These are phyloP conservation scores for Lota lota DNA, from an alignment of 2,113 vertebrate species.

Conservation along the genomic window DNA sequence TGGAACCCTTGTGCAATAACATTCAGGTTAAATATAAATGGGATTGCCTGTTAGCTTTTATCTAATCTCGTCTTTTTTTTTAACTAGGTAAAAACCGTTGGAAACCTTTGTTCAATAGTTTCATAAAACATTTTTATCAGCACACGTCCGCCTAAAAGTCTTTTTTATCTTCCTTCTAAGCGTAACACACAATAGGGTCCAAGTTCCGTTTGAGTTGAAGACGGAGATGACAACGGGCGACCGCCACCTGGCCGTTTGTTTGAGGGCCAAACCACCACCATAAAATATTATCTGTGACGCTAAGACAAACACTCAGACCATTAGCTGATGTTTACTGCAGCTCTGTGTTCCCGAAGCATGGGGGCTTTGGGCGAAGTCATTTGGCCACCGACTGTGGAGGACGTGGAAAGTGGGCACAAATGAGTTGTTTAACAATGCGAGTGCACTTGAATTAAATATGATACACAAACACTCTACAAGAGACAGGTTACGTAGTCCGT, in stretches of 20 bases:
- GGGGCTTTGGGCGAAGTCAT: not conserved
- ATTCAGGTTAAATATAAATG: too few species aligned
- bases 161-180: too few species aligned
- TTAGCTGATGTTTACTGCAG: slow-evolving; percentile 9
- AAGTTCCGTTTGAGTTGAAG: slow-evolving; percentile 16
- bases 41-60: too few species aligned
- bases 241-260: slow-evolving; percentile 5
- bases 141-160: too few species aligned
- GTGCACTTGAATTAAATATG: too few species aligned
- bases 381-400: not conserved
- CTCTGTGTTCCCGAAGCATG: slow-evolving; percentile 4
- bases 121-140: too few species aligned
- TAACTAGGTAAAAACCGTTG: too few species aligned
- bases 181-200: not conserved
- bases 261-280: slow-evolving; percentile 11
- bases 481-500: too few species aligned
- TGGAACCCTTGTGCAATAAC: too few species aligned
- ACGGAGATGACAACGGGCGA: slow-evolving; percentile 24
- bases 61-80: too few species aligned
- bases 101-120: too few species aligned
- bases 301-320: not conserved
- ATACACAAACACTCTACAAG: too few species aligned
- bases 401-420: not conserved
- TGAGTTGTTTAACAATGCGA: not conserved
- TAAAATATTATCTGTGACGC: slow-evolving; percentile 22